These are phyloP conservation scores for Camponotus floridanus DNA, from an alignment of 1,140 invertebrate species.

Conservation along the genomic window DNA sequence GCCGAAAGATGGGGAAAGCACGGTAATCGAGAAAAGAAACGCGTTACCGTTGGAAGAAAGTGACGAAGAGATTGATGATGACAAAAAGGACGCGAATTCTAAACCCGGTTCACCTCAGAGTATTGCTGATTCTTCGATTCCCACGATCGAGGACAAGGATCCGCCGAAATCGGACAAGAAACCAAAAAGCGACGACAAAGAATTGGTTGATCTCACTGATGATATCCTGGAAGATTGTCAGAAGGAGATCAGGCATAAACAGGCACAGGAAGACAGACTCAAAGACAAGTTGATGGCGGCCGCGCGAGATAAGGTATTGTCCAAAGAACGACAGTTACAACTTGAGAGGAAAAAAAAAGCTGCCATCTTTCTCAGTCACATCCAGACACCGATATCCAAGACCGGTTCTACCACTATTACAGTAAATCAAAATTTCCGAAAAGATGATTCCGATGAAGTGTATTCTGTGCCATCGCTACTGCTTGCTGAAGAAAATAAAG, in stretches of 20 bases:
- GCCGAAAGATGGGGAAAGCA: constrained; percentile 90
- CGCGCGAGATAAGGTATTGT: constrained; percentile 88
- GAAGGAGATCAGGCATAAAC: constrained; percentile 80
- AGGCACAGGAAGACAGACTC: constrained; percentile 87
- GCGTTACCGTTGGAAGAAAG: constrained; percentile 91
- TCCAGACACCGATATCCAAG: constrained; percentile 82
- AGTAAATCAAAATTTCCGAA: constrained; percentile 38
- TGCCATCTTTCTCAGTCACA: constrained; percentile 88
- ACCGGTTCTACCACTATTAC: constrained; percentile 17
- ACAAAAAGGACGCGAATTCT: constrained; percentile 79
- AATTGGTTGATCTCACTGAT: constrained; percentile 87
- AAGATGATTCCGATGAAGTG: constrained; percentile 80
- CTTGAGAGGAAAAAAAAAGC: constrained; percentile 90
- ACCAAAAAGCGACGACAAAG: constrained; percentile 77
- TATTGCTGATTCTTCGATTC: neutral
- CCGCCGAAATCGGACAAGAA: constrained; percentile 70
- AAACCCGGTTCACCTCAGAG: constrained; percentile 77
- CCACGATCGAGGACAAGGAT: constrained; percentile 63
- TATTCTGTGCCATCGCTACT: constrained; percentile 80
- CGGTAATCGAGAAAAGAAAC: constrained; percentile 89
- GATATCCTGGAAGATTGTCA: constrained; percentile 84
- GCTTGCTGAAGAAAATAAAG: constrained; percentile 58
- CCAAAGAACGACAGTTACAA: constrained; percentile 90
- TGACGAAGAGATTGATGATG: constrained; percentile 89
- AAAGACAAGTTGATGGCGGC: constrained; percentile 89